phyloP scores from a whole-genome alignment of 1,140 invertebrate species.

The Papilio aristodemus region DNA sequence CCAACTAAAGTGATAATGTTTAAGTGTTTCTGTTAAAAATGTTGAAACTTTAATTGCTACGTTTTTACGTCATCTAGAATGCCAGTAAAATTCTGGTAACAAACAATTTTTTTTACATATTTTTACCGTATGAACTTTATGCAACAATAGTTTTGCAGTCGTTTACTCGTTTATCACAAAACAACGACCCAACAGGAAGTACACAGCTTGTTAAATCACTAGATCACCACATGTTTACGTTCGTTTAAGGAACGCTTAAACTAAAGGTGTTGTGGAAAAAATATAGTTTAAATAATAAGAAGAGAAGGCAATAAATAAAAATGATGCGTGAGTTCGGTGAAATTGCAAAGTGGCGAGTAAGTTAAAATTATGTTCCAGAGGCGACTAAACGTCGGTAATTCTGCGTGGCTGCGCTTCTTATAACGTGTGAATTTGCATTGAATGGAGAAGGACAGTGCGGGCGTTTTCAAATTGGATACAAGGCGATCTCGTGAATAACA shows the following conservation, averaged over 20 bases:
- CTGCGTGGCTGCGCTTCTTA: slow-evolving; percentile 70
- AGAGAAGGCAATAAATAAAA: slow-evolving; percentile 41
- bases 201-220: slow-evolving; percentile 23
- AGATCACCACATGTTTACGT: slow-evolving; percentile 7
- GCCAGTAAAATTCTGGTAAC: neutral
- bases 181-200: neutral
- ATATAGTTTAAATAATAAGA: slow-evolving; percentile 38
- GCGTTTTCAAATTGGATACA: slow-evolving; percentile 63
- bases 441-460: slow-evolving; percentile 71
- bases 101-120: neutral
- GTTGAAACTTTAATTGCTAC: slow-evolving; percentile 13
- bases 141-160: neutral
- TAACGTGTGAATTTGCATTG: slow-evolving; percentile 77
- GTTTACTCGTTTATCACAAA: neutral
- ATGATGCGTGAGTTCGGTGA: slow-evolving; percentile 46
- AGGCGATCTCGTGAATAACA: slow-evolving; percentile 45
- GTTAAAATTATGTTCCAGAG: slow-evolving; percentile 70
- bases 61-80: neutral
- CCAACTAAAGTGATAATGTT: slow-evolving; percentile 18
- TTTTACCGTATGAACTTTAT: slow-evolving; percentile 1
- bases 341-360: slow-evolving; percentile 63
- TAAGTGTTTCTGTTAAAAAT: slow-evolving; percentile 19
- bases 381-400: slow-evolving; percentile 78
- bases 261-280: neutral
- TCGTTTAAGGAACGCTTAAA: slow-evolving; percentile 23